Evolutionary conservation across 2,888 invertebrate genomes (phyloP).

Genomic region (Stegana nigrithorax): DNA sequence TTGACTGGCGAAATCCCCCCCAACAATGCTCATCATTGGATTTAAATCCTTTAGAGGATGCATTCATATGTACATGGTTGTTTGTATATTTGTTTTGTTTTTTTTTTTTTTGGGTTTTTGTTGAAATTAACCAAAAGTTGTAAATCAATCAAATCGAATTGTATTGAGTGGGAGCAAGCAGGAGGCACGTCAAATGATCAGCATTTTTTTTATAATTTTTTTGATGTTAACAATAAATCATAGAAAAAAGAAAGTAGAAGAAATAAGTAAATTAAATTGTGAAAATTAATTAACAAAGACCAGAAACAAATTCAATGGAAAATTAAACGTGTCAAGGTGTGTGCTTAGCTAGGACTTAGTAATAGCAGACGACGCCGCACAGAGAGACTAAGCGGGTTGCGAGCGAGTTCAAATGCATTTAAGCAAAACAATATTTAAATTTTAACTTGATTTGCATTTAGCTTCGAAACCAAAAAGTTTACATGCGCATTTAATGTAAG

Average conservation of each 20-base stretch:
- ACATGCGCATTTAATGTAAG: no score
- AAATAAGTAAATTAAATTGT: constrained; percentile 59
- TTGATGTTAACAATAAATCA: constrained; percentile 41
- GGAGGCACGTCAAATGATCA: constrained; percentile 10
- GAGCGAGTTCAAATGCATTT: no score
- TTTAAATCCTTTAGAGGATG: constrained; percentile 64
- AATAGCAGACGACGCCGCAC: no score
- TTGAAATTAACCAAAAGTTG: constrained; percentile 5
- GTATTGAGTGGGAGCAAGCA: constrained; percentile 5
- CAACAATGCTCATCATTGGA: constrained; percentile 69
- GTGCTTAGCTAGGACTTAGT: no score
- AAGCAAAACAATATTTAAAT: no score
- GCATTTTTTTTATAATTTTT: constrained; percentile 2
- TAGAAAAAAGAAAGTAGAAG: constrained; percentile 62
- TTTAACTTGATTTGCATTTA: no score
- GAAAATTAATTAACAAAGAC: constrained; percentile 47
- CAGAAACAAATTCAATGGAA: constrained; percentile 38
- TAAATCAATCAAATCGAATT: constrained; percentile 8
- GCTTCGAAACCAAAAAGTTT: no score
- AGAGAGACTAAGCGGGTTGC: no score
- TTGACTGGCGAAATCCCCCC: constrained; percentile 68
- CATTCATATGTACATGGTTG: not conserved
- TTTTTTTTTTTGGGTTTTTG: constrained; percentile 12
- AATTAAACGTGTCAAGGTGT: constrained; percentile 11
- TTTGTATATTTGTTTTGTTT: constrained; percentile 13